Conservation (phyloP, 2,797 vertebrate species). For the Corythornis leucogaster region DNA sequence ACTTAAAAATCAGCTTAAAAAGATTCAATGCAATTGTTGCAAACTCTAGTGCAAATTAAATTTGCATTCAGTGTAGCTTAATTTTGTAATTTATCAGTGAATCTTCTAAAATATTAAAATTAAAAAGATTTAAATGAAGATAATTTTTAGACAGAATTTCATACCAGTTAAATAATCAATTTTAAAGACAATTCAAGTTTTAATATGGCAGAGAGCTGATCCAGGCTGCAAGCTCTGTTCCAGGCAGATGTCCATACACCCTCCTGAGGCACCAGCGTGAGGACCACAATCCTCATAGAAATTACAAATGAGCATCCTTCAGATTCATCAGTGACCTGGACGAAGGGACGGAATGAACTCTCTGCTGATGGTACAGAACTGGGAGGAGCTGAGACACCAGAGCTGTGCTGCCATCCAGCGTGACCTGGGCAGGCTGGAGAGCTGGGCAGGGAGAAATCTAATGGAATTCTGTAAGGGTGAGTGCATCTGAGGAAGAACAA, state of each 20-base stretch:
- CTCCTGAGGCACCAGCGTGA: background rate
- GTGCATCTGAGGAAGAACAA: too few species aligned
- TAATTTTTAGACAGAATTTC: background rate
- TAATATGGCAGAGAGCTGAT: background rate
- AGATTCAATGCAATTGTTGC: background rate
- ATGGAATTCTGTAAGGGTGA: too few species aligned
- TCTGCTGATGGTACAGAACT: too few species aligned
- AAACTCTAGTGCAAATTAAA: background rate
- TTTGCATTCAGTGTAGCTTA: background rate
- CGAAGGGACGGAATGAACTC: too few species aligned
- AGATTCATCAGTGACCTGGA: background rate
- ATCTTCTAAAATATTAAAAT: background rate
- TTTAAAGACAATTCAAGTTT: background rate
- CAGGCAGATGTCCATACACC: background rate
- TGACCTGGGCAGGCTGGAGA: too few species aligned
- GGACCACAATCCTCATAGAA: background rate
- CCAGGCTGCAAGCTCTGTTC: background rate
- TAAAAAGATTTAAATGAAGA: background rate
- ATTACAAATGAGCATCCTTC: background rate
- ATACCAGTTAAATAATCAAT: background rate
- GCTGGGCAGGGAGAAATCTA: too few species aligned
- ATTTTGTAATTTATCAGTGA: background rate
- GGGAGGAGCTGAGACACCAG: too few species aligned
- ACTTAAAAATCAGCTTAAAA: background rate
- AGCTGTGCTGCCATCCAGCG: too few species aligned